A percentile compares a stretch with the other conserved stretches of the same genome.
These are phyloP conservation scores for Tillus elongatus DNA, from an alignment of 2,888 invertebrate genomes.

Conservation along the genomic window DNA sequence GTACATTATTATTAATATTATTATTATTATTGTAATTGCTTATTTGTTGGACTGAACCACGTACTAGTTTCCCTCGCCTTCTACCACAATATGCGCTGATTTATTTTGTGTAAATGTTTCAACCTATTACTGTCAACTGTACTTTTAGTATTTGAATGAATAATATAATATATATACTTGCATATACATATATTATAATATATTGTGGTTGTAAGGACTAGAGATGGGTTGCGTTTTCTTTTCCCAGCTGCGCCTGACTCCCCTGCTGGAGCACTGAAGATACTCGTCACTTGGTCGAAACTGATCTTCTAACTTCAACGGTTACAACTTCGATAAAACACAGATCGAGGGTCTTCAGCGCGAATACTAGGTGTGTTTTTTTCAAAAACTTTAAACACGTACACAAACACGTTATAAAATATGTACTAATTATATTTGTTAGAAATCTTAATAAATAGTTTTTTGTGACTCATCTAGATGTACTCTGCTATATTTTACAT, in stretches of 20 bases:
- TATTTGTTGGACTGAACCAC: neutral
- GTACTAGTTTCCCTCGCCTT: neutral
- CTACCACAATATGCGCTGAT: neutral
- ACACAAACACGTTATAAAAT: no score
- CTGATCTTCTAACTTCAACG: no score
- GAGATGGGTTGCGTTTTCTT: slow-evolving; percentile 36
- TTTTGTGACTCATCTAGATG: slow-evolving; percentile 40
- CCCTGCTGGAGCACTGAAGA: slow-evolving; percentile 28
- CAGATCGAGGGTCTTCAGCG: no score
- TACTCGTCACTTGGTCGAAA: no score
- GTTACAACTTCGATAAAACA: no score
- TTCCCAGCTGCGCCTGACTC: slow-evolving; percentile 28
- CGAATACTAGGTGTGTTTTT: no score
- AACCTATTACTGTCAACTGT: slow-evolving; percentile 1
- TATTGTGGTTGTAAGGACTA: slow-evolving; percentile 62
- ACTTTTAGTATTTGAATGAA: slow-evolving; percentile 1
- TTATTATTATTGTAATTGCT: neutral
- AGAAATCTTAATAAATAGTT: slow-evolving; percentile 41
- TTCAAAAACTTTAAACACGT: no score
- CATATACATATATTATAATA: slow-evolving; percentile 42
- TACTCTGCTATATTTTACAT: slow-evolving; percentile 37
- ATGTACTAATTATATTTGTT: no score
- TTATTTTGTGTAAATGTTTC: neutral
- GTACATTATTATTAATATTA: neutral
- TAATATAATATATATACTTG: no score